Percentiles rank a stretch among this genome's conserved stretches.
These are phyloP conservation scores for Syngnathoides biaculeatus DNA, from an alignment of 2,113 vertebrate genomes.

Conservation along the genomic window DNA sequence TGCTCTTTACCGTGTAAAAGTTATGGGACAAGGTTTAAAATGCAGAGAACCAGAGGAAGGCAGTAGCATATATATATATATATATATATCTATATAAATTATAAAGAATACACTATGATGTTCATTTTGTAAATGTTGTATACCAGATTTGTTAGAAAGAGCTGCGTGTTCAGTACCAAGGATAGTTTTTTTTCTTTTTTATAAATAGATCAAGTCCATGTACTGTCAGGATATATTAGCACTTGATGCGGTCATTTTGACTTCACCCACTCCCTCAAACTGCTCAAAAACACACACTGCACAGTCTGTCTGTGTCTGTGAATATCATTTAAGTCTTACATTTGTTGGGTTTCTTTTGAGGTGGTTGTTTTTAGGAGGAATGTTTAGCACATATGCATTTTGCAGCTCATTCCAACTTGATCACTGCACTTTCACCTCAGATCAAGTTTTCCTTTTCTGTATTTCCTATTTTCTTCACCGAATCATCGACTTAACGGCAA, in stretches of 20 bases:
- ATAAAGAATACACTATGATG: conserved; percentile 67
- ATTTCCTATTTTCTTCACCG: conserved; percentile 19
- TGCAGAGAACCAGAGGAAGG: conserved; percentile 66
- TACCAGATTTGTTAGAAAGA: conserved; percentile 72
- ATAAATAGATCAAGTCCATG: conserved; percentile 65
- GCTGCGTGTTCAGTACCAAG: conserved; percentile 70
- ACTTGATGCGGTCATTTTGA: conserved; percentile 64
- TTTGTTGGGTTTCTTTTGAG: conserved; percentile 36
- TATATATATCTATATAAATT: conserved; percentile 54
- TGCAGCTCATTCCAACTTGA: conserved; percentile 54
- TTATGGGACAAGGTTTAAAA: conserved; percentile 41
- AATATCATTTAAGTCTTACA: conserved; percentile 53
- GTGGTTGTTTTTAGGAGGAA: conserved; percentile 50
- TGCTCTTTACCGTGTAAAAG: conserved; percentile 45
- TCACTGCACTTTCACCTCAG: conserved; percentile 64
- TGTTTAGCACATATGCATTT: conserved; percentile 58
- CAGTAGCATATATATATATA: conserved; percentile 70
- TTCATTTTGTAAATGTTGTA: conserved; percentile 75
- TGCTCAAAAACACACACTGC: conserved; percentile 44
- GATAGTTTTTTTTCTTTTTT: conserved; percentile 57
- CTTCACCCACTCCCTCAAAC: conserved; percentile 22
- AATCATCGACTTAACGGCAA: conserved; percentile 56
- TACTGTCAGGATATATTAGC: conserved; percentile 68
- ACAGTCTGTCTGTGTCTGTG: conserved; percentile 52
- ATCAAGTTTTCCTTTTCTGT: conserved; percentile 49